A percentile compares a stretch with the other conserved stretches of the same genome.
phyloP scores from a whole-genome alignment of 1,140 invertebrate genomes.

The Varroa destructor region DNA sequence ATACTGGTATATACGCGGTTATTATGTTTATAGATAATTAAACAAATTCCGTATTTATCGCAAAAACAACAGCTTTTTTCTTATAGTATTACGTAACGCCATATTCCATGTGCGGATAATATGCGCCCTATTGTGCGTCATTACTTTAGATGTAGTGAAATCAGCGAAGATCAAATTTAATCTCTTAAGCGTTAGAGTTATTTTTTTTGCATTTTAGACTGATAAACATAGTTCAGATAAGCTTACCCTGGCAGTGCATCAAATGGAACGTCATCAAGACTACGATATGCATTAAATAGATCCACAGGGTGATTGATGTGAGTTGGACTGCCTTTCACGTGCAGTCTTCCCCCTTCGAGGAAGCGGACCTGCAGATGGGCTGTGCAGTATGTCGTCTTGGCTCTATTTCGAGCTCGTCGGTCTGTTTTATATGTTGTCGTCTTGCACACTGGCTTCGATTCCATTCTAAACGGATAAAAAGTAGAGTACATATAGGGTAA shows the following conservation, averaged over 20 bases:
- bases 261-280: constrained; percentile 6
- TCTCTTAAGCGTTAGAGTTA: too few relatives aligned
- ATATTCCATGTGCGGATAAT: too few relatives aligned
- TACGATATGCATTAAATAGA: constrained; percentile 2
- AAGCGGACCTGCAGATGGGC: constrained; percentile 14
- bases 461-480: background rate
- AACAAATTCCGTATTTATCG: too few relatives aligned
- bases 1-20: too few relatives aligned
- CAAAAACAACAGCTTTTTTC: too few relatives aligned
- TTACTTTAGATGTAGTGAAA: too few relatives aligned
- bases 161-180: too few relatives aligned
- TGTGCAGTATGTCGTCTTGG: constrained; percentile 2
- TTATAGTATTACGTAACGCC: too few relatives aligned
- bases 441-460: constrained; percentile 4
- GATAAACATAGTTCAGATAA: too few relatives aligned
- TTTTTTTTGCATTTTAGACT: too few relatives aligned
- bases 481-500: background rate
- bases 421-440: constrained; percentile 10
- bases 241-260: constrained; percentile 18
- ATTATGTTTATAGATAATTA: too few relatives aligned
- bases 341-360: constrained; percentile 1
- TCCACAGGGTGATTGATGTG: constrained; percentile 5
- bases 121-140: too few relatives aligned
- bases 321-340: constrained; percentile 21
- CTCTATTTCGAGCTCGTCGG: constrained; percentile 9